Evolutionary conservation across 2,797 vertebrate species (phyloP).

Genomic region (Megaceryle alcyon): DNA sequence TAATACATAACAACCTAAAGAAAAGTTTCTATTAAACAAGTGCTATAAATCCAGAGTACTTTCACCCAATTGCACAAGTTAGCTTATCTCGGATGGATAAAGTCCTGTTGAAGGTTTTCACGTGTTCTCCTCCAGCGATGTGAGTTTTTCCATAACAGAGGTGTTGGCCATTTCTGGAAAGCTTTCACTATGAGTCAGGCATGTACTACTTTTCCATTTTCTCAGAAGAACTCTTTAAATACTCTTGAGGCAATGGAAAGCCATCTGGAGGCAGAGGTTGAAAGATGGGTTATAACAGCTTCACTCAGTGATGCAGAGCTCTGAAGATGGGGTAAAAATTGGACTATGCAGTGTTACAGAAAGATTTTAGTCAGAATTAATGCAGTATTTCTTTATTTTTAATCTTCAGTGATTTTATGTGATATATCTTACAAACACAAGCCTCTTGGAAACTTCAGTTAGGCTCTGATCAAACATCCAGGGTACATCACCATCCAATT

Average conservation of each 20-base stretch:
- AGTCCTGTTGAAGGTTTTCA: neutral
- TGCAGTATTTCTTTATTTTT: neutral
- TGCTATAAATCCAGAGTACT: neutral
- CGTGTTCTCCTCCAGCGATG: neutral
- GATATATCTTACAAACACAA: neutral
- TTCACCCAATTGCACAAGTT: neutral
- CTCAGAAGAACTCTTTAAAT: slow-evolving; percentile 57
- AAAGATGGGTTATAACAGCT: neutral
- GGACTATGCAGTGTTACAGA: neutral
- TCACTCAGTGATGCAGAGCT: neutral
- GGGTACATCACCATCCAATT: neutral
- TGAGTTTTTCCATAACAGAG: slow-evolving; percentile 62
- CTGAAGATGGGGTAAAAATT: neutral
- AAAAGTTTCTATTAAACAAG: neutral
- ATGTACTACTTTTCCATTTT: slow-evolving; percentile 54
- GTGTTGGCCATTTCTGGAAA: slow-evolving; percentile 55
- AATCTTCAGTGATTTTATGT: neutral
- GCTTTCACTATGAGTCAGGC: slow-evolving; percentile 37
- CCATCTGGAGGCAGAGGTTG: slow-evolving; percentile 60
- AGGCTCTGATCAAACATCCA: neutral
- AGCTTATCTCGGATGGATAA: slow-evolving; percentile 17
- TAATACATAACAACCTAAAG: neutral
- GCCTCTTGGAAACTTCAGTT: neutral
- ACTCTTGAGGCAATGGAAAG: slow-evolving; percentile 66
- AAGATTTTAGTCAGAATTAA: neutral